Base-by-base conservation (phyloP, 2,113 vertebrate species). In the Parus major region DNA sequence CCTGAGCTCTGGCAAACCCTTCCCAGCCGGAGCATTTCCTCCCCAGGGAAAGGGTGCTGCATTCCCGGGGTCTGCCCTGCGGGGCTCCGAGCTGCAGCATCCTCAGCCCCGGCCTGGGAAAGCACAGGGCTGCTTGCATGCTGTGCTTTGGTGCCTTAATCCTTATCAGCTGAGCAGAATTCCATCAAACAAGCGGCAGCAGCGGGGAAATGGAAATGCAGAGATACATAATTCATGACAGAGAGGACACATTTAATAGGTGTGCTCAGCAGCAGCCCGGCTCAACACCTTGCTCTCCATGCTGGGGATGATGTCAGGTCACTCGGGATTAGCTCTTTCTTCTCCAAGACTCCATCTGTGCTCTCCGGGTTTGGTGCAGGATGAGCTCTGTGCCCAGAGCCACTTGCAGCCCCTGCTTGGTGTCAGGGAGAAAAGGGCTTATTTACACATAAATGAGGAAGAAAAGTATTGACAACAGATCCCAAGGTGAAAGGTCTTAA, bases 391-490 rank as follows among this genome's bases (percentile, higher is more conserved):
- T 5, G 33, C 86, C n/a, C 60, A 1, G 44, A 59, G 75, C n/a
- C 36, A 7, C 86, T 50, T 39, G 85, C 85, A 71, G 75, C 56
- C 46, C 59, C 60, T 16, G 63, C 50, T 19, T 2, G 0, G 35
- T 27, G 39, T 46, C 44, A 5, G 29, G 12, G 52, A 71, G 56
- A 75, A 90, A 90, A 87, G 59, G 59, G 46, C 88, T 92, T 77
- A 95, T 96, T 93, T 96, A 71, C 90, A 93, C 88, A 79, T 65
- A 85, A 91, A 93, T 85, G 92, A 82, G 92, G 59, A 46, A 69
- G 63, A 63, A 39, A 57, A 65, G 92, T 21, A 59, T 16, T 50
- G 42, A 15, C 87, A 20, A 6, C 15, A 9, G 5, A 13, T 22
- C 65, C 25, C 61, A 4, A 17, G 52, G 53, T n/a, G 9, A 13